These are phyloP conservation scores for Acrocephalus arundinaceus DNA, from an alignment of 2,113 vertebrate genomes.

Conservation along the genomic window DNA sequence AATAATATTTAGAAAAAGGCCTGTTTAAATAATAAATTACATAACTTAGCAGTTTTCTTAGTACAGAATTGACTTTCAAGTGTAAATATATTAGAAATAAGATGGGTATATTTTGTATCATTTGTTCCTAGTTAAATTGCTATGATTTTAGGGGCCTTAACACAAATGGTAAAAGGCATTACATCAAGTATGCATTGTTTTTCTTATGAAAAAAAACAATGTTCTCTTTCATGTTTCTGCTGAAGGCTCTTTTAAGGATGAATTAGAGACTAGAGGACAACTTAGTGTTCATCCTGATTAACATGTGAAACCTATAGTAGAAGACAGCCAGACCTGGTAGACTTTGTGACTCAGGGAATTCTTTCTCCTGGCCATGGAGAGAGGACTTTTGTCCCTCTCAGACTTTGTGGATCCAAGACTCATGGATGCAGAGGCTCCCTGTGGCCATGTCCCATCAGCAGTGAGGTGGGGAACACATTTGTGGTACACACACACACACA, in stretches of 20 bases:
- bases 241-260: neutral
- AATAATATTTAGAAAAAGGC: neutral
- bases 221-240: neutral
- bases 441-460: neutral
- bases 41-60: neutral
- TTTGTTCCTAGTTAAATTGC: neutral
- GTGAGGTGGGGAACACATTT: neutral
- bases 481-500: neutral
- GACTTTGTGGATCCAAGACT: neutral
- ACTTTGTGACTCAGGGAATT: neutral
- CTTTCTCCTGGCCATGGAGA: neutral
- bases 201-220: rapidly evolving
- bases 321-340: neutral
- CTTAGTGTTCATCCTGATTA: neutral
- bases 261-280: neutral
- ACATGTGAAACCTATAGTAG: neutral
- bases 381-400: neutral
- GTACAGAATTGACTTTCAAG: neutral
- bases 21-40: neutral
- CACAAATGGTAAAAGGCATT: neutral
- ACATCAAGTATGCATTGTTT: neutral
- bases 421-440: neutral
- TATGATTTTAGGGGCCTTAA: neutral
- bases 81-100: neutral
- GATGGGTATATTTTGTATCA: neutral